Base-by-base conservation (phyloP, 2,113 vertebrate species). In the Emberiza fucata region DNA sequence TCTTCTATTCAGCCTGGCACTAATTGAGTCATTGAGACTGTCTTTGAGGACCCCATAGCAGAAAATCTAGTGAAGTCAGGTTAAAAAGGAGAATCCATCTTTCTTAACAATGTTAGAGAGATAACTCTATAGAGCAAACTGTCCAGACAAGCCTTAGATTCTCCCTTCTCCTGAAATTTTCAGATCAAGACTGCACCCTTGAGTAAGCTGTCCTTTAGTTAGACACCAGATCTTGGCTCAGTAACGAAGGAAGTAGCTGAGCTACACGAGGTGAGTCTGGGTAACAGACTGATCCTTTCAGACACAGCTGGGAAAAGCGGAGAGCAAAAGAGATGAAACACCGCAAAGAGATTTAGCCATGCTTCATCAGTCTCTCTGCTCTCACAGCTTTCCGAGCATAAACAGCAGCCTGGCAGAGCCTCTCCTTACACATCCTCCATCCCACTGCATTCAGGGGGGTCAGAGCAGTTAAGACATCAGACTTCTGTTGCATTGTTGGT, bases 401-500 rank as follows among this genome's bases (percentile, higher is more conserved):
- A 85, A 53, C 47, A 84, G 70, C 44, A 81, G 37, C 56, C 56
- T 70, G 64, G 25, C 42, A 71, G 37, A 65, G 28, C 44, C 33
- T 54, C 40, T 86, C 79, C 54, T 39, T 50, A 7, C 42, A 60
- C 37, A 81, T 39, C 33, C 75, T 81, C 65, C 39, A 56, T n/a
- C 68, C 66, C 5, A 1, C 23, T 90, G 61, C 1, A 1, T 40
- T 88, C 68, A 47, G 60, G 8, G 42, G 68, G 64, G 37, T 82
- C 65, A 92, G 76, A 1, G 1, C 54, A 91, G 64, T 88, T 94
- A 92, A 96, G 92, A 77, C 44, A 75, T 66, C 80, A 90, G 86
- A 79, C 13, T 81, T 91, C 92, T 97, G 98, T 98, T 97, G 96
- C 94, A 68, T 56, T 7, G 33, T 87, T 90, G 97, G 95, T 96